phyloP scores from a whole-genome alignment of 1,140 invertebrate species.

The Monomorium pharaonis region DNA sequence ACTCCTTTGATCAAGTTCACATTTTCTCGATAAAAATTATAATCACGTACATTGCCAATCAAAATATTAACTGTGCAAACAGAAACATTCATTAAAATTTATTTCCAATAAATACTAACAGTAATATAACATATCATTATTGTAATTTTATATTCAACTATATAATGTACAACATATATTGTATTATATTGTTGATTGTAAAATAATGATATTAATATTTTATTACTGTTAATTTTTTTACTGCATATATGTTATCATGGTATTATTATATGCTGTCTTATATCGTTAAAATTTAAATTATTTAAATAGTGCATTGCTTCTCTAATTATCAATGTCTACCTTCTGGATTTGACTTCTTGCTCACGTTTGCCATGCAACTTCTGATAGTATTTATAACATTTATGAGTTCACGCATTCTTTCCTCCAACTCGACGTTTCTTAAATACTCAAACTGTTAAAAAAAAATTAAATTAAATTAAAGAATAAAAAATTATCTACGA shows the following conservation, averaged over 20 bases:
- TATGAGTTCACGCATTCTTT: constrained; percentile 86
- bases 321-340: constrained; percentile 64
- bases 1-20: constrained; percentile 75
- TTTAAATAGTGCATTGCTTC: background rate
- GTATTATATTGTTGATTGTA: too few relatives aligned
- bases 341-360: constrained; percentile 74
- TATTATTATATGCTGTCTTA: too few relatives aligned
- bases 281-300: background rate
- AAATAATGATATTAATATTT: too few relatives aligned
- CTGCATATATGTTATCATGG: too few relatives aligned
- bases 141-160: too few relatives aligned
- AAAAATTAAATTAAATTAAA: constrained; percentile 69
- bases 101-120: background rate
- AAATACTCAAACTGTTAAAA: constrained; percentile 76
- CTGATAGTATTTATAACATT: constrained; percentile 86
- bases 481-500: constrained; percentile 71
- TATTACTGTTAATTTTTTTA: too few relatives aligned
- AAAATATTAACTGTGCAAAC: constrained; percentile 76
- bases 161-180: too few relatives aligned
- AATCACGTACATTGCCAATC: constrained; percentile 57
- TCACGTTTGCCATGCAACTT: constrained; percentile 82
- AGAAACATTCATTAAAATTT: constrained; percentile 62
- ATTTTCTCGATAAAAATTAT: constrained; percentile 70
- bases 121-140: too few relatives aligned
- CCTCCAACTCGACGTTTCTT: constrained; percentile 83